These are phyloP conservation scores for Thamnophis elegans DNA, from an alignment of 2,797 vertebrate genomes.

Conservation along the genomic window DNA sequence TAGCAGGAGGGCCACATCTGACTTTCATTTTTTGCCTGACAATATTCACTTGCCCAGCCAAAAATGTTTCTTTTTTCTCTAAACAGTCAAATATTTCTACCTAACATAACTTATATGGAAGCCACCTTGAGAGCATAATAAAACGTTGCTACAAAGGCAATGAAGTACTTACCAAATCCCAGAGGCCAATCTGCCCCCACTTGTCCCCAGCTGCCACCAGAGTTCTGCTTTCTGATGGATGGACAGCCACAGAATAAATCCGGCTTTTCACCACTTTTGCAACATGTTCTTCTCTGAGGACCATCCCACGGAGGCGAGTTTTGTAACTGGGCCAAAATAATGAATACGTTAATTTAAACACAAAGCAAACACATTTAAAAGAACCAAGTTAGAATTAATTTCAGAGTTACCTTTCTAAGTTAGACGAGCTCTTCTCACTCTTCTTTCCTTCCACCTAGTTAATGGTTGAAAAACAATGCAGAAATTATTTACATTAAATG, in stretches of 20 bases:
- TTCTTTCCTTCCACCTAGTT: constrained; percentile 45
- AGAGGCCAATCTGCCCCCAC: constrained; percentile 81
- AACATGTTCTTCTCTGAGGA: constrained; percentile 66
- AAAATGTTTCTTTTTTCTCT: background rate
- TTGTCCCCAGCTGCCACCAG: constrained; percentile 85
- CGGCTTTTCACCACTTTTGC: constrained; percentile 79
- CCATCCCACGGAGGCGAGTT: constrained; percentile 74
- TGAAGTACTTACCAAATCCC: constrained; percentile 79
- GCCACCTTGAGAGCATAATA: no score
- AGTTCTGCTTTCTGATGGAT: constrained; percentile 77
- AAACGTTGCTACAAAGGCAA: background rate
- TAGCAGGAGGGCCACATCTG: background rate
- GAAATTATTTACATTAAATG: background rate
- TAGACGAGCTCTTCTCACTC: background rate
- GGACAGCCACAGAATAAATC: constrained; percentile 80
- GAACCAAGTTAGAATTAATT: background rate
- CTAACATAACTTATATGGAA: background rate
- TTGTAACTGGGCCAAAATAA: constrained; percentile 73
- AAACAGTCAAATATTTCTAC: background rate
- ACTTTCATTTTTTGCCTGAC: background rate
- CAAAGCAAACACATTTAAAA: constrained; percentile 1
- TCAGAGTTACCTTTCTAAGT: constrained; percentile 61
- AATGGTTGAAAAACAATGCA: background rate
- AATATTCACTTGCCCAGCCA: background rate
- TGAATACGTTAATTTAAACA: rapidly evolving